Evolutionary conservation across 2,888 invertebrate genomes (phyloP), one percentile per base, ranked within the genome.

Genomic region (Latrodectus hesperus): DNA sequence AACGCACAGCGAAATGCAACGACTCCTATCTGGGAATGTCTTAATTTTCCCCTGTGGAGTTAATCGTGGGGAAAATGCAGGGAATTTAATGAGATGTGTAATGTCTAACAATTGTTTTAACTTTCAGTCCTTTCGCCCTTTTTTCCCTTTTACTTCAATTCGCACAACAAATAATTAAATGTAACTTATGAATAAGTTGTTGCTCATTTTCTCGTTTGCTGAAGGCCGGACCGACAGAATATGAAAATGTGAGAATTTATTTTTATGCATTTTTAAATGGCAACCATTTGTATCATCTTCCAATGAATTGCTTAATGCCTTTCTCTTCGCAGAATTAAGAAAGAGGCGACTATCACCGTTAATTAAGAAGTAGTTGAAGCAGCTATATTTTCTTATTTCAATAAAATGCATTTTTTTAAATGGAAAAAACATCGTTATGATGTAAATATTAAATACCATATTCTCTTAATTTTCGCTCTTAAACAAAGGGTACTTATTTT

Each of bases 31-130:
- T 80, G 72, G 80, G 75, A 60, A 83, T 76, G 82, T 84, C 78
- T 84, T 84, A 84, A 84, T 84, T 84, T 84, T 64, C 65, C 77
- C 84, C 84, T 38, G 17, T 67, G 84, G 84, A 67, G 84, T 84
- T 84, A 84, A 84, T 84, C 67, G 84, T 53, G 77, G 67, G 65
- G 78, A 84, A 84, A 84, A 77, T 84, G 84, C 67, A 17, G 71
- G 53, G 84, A 84, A 84, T 84, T 84, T 84, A 84, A 84, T 84
- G 84, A 84, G 78, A 84, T 84, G 84, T 84, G 84, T 78, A 84
- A 84, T 84, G 84, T 52, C 78, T 73, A 78, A 84, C 84, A 84
- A 84, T 84, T 84, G 84, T 84, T 84, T 84, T 78, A 77, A 78
- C 65, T 84, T 84, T 84, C 70, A 76, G 55, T 83, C 83, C 60